Base-by-base conservation (phyloP, 2,888 invertebrate genomes). In the Rotaria sp. region DNA sequence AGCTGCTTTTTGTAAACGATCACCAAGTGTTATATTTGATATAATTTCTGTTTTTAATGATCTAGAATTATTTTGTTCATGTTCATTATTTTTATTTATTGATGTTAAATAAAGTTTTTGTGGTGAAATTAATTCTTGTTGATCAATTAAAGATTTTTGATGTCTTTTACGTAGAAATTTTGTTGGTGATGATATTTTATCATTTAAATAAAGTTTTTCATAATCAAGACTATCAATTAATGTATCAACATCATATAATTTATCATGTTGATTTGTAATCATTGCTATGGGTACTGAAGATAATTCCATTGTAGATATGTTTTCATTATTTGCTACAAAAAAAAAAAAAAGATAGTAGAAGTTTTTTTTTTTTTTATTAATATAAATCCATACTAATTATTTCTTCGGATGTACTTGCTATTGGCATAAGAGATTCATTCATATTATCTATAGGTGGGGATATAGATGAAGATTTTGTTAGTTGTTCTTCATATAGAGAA, bases 141-240 rank as follows among this genome's bases (percentile, higher is more conserved):
- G 15, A 35, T 67, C 38, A 21, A 67, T 35, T 35, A 7, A 35
- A 35, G 2, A 13, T 10, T 26, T 26, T 26, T 26, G 26, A 55
- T 24, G 55, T 24, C 26, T 55, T 55, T 5, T 55, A 26, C 24
- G 55, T 24, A 24, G 55, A 55, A 26, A 55, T 35, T 15, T 15
- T 21, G 35, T 67, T 38, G 30, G 38, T 21, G 35, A 35, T 15
- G 67, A 21, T 67, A 26, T 7, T 35, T 67, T 35, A 35, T 67
- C 67, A 35, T 67, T 67, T 80, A 80, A 45, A 80, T 45, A 41
- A 5, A 45, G 38, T 45, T 8, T 41, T 45, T 80, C 80, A 80
- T 26, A 80, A n/a, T 80, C 80, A 24, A 15, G 45, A 80, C n/a
- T n/a, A 45, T 80, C 45, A 80, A 80, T 80, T 45, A 80, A 80